Evolutionary conservation across 1,140 invertebrate genomes (phyloP).

Genomic region (Bombus affinis): DNA sequence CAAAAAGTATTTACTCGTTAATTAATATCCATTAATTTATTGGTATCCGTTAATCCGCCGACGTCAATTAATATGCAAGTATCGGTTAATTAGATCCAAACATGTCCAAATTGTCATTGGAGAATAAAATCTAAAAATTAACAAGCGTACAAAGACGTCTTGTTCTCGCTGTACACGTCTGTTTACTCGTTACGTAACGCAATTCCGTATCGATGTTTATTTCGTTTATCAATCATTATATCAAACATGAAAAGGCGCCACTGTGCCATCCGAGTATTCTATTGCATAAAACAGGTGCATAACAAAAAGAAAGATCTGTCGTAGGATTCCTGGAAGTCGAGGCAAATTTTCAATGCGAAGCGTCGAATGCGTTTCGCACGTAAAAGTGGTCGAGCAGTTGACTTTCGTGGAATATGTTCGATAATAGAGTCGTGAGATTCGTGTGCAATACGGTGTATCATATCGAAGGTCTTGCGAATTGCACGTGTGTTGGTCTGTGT

Average conservation of each 20-base stretch:
- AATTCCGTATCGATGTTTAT: not conserved
- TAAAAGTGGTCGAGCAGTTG: not conserved
- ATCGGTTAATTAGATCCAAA: too few relatives aligned
- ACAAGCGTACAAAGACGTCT: not conserved
- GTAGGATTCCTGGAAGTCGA: not conserved
- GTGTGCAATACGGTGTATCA: conserved; percentile 17
- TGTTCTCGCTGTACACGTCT: not conserved
- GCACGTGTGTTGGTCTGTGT: conserved; percentile 9
- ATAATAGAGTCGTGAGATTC: conserved; percentile 27
- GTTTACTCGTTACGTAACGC: not conserved
- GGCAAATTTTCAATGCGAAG: not conserved
- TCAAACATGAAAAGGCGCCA: not conserved
- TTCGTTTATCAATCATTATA: not conserved
- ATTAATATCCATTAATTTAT: too few relatives aligned
- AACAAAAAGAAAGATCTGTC: not conserved
- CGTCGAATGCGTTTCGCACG: not conserved
- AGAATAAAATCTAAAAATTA: not conserved
- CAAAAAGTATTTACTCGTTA: too few relatives aligned
- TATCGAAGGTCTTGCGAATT: conserved; percentile 29
- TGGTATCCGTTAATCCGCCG: too few relatives aligned
- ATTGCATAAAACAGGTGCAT: not conserved
- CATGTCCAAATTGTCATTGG: not conserved
- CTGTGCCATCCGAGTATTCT: too few relatives aligned
- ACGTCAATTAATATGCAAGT: too few relatives aligned
- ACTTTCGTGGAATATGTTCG: conserved; percentile 26